A percentile compares a stretch with the other conserved stretches of the same genome.
phyloP scores from a whole-genome alignment of 2,113 vertebrate species.

The Lipophrys pholis region DNA sequence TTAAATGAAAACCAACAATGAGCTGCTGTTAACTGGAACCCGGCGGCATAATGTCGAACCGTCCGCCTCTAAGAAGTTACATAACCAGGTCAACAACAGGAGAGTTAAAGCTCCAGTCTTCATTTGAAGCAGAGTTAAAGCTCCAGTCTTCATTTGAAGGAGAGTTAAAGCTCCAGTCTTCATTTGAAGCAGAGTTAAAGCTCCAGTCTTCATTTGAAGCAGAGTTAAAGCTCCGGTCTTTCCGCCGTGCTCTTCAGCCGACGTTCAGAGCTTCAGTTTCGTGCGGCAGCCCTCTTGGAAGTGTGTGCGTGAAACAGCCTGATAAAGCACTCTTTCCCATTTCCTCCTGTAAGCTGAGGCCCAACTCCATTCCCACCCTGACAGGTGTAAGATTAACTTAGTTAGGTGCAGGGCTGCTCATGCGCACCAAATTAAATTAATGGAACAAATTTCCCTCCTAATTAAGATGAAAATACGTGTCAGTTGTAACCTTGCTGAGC shows the following conservation, averaged over 20 bases:
- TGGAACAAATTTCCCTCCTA: conserved; percentile 98
- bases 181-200: too few species aligned
- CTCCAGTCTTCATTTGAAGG: neutral
- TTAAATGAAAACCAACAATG: too few species aligned
- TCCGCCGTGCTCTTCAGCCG: neutral
- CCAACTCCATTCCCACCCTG: conserved; percentile 79
- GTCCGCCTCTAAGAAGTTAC: too few species aligned
- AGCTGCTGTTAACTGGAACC: too few species aligned
- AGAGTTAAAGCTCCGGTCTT: neutral
- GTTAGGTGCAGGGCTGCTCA: conserved; percentile 92
- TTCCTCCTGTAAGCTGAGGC: conserved; percentile 40
- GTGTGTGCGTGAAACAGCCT: conserved; percentile 13
- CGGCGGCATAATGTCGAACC: too few species aligned
- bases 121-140: too few species aligned
- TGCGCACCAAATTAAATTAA: conserved; percentile 98
- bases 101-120: too few species aligned
- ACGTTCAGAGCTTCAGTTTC: conserved; percentile 4
- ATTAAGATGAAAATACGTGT: conserved; percentile 99
- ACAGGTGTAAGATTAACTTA: conserved; percentile 97
- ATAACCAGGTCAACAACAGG: too few species aligned
- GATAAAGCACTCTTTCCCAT: conserved; percentile 43
- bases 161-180: neutral
- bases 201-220: too few species aligned
- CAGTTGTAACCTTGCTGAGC: conserved; percentile 98
- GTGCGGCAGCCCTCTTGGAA: neutral